Base-by-base conservation (phyloP, 2,797 vertebrate species). In the Enteromius argenteus region DNA sequence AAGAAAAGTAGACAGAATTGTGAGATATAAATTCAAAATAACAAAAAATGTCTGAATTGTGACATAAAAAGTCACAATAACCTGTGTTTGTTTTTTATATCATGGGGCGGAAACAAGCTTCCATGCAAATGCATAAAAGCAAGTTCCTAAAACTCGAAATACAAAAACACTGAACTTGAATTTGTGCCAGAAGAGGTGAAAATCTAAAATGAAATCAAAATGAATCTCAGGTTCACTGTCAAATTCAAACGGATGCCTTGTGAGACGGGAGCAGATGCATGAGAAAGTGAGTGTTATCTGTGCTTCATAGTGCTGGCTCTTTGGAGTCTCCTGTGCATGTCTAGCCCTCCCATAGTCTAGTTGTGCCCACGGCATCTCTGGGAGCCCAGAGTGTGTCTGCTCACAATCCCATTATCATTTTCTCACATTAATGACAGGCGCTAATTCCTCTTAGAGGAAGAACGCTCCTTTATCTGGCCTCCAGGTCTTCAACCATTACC, bases 301-400 rank as follows among this genome's bases (percentile, higher is more conserved):
- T 87, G 80, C 86, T 89, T 86, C 67, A 78, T 87, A 81, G 81
- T 83, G 84, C 76, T 85, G 80, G 68, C 79, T 78, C 68, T 87
- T 53, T 71, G 72, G 79, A 79, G 86, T 89, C 84, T 81, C 56
- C 75, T 82, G 64, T 83, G 77, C 80, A 74, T 53, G 56, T 85
- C 81, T 81, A 39, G 42, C 51, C 53, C 71, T 46, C 60, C 58
- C 37, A 67, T 51, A 51, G 44, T 64, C 76, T 79, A 64, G 60
- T 32, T 8, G 35, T 30, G 67, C 79, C 27, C 11, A 23, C 4
- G 77, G 60, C 60, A 56, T 80, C 79, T 46, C 39, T 62, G 69
- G 27, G 35, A 71, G 53, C 19, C 80, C 39, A n/a, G 44, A 74
- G 14, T 27, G 10, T 46, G n/a, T 72, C 66, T 42, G 32, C 1